These are phyloP conservation scores for Volucella zonaria DNA, from an alignment of 2,888 invertebrate species.

Conservation along the genomic window DNA sequence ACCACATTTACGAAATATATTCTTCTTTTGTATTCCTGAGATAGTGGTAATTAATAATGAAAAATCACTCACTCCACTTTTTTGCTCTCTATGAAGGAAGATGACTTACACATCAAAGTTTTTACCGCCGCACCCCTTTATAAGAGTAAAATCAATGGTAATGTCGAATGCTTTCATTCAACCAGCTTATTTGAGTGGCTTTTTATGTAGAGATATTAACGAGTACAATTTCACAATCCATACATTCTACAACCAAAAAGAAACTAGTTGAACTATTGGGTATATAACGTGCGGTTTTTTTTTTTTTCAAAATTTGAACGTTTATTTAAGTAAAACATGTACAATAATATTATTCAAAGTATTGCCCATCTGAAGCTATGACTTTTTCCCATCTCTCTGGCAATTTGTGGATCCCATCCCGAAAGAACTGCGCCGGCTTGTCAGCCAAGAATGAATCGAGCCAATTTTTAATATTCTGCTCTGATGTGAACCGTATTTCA, in stretches of 20 bases:
- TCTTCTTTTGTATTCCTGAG: constrained; percentile 7
- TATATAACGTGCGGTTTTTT: too few relatives aligned
- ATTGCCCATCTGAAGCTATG: too few relatives aligned
- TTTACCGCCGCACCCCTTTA: constrained; percentile 30
- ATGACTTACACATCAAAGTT: constrained; percentile 22
- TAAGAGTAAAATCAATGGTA: constrained; percentile 28
- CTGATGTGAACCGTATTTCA: too few relatives aligned
- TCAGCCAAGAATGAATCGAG: too few relatives aligned
- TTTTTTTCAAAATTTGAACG: too few relatives aligned
- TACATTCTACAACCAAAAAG: constrained; percentile 34
- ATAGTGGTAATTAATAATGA: constrained; percentile 59
- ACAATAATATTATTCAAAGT: too few relatives aligned
- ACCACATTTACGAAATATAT: constrained; percentile 51
- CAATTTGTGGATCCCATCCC: too few relatives aligned
- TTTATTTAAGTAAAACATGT: too few relatives aligned
- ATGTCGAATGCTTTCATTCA: constrained; percentile 41
- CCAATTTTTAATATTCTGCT: too few relatives aligned
- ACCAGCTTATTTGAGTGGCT: background rate
- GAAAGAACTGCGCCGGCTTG: too few relatives aligned
- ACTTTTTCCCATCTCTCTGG: too few relatives aligned
- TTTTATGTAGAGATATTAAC: background rate
- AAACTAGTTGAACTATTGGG: constrained; percentile 58
- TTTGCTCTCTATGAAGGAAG: constrained; percentile 7
- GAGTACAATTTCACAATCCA: constrained; percentile 5
- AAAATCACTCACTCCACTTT: constrained; percentile 10